Conservation (phyloP, 2,888 invertebrate species). For the Lumbricus terrestris region DNA sequence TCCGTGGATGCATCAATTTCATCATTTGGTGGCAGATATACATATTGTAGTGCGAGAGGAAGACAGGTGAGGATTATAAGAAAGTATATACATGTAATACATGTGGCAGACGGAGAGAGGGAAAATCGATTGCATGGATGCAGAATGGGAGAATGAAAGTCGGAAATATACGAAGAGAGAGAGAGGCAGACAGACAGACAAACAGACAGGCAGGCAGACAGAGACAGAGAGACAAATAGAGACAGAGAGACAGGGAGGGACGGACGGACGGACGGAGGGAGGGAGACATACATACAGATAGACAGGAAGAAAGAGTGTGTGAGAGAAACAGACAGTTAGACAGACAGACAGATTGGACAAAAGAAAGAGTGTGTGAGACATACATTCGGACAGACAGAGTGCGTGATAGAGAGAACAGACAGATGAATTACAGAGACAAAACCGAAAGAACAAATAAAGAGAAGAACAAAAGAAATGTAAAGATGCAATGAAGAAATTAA, state of each 20-base stretch:
- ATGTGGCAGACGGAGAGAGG: no score
- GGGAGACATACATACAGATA: background rate
- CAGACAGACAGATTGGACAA: background rate
- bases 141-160: no score
- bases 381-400: background rate
- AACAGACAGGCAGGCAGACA: background rate
- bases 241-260: background rate
- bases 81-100: no score
- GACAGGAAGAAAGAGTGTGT: background rate
- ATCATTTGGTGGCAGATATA: background rate
- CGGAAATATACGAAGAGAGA: background rate
- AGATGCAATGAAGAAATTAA: no score
- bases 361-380: no score
- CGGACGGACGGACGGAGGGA: background rate
- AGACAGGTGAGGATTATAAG: no score
- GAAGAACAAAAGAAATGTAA: background rate
- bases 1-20: no score
- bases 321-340: background rate
- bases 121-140: no score
- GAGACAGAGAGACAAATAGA: background rate
- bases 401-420: background rate
- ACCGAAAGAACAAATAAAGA: background rate
- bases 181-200: background rate
- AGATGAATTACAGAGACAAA: background rate
- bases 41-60: background rate